A percentile compares a stretch with the other conserved stretches of the same genome.
Conservation (phyloP, 2,797 vertebrate genomes). For the Hippopotamyrus pictus region DNA sequence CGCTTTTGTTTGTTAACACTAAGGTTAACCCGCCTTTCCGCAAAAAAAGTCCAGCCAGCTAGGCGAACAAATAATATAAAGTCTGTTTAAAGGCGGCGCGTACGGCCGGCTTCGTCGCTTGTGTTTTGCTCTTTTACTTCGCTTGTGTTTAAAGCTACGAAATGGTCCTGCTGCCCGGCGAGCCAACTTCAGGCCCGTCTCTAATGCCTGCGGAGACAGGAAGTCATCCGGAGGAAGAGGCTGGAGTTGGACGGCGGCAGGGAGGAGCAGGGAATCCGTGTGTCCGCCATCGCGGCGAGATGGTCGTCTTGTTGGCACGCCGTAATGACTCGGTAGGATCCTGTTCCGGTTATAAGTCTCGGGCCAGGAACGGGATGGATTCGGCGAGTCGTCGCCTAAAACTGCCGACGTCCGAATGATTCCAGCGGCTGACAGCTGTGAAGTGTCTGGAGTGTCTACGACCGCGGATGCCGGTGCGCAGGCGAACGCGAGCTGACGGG, state of each 20-base stretch:
- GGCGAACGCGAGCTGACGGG: not conserved
- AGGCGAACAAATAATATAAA: not conserved
- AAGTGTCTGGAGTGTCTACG: not conserved
- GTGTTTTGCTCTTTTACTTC: not conserved
- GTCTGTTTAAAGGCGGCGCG: not conserved
- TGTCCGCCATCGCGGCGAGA: not conserved
- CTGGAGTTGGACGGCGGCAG: conserved; percentile 21
- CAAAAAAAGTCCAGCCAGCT: not conserved
- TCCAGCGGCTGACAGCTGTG: not conserved
- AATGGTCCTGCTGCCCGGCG: not conserved
- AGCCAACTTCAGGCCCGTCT: not conserved
- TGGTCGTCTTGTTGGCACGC: not conserved
- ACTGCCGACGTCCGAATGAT: not conserved
- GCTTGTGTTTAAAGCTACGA: not conserved
- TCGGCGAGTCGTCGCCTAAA: not conserved
- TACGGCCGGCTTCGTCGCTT: not conserved
- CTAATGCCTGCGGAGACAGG: conserved; percentile 29
- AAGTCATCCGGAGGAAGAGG: conserved; percentile 30
- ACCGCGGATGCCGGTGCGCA: not conserved
- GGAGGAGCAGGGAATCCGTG: not conserved
- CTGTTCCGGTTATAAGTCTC: not conserved
- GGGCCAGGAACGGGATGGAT: not conserved
- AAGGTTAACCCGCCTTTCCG: not conserved
- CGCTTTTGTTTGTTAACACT: conserved; percentile 1
- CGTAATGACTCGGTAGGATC: not conserved